Evolutionary conservation across 2,797 vertebrate genomes (phyloP).

Genomic region (Anas acuta): DNA sequence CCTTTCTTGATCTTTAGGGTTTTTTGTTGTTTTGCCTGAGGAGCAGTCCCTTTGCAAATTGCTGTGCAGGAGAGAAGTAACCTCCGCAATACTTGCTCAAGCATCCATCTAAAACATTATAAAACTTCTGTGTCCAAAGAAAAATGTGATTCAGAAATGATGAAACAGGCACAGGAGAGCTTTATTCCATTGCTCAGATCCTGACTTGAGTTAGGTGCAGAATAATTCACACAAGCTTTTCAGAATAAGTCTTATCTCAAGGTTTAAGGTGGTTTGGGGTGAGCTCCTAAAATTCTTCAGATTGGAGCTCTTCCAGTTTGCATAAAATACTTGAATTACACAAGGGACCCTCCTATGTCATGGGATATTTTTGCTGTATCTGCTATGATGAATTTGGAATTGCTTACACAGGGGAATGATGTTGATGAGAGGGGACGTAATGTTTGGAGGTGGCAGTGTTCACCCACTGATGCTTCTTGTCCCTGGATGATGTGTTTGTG

Average conservation of each 20-base stretch:
- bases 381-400: background rate
- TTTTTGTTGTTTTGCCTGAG: background rate
- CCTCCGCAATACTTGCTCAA: background rate
- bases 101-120: background rate
- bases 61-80: background rate
- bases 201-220: background rate
- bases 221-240: background rate
- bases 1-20: conserved; percentile 1
- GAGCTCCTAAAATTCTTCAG: background rate
- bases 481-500: background rate
- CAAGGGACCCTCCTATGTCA: background rate
- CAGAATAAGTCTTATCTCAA: background rate
- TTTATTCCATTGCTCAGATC: background rate
- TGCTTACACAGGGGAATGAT: background rate
- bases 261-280: background rate
- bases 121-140: background rate
- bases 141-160: background rate
- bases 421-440: background rate
- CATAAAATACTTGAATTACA: background rate
- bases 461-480: background rate
- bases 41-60: background rate
- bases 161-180: background rate
- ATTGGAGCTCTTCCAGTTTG: conserved; percentile 5
- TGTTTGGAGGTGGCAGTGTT: background rate
- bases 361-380: background rate